phyloP scores from a whole-genome alignment of 2,797 vertebrate species.

The Protosalanx chinensis region DNA sequence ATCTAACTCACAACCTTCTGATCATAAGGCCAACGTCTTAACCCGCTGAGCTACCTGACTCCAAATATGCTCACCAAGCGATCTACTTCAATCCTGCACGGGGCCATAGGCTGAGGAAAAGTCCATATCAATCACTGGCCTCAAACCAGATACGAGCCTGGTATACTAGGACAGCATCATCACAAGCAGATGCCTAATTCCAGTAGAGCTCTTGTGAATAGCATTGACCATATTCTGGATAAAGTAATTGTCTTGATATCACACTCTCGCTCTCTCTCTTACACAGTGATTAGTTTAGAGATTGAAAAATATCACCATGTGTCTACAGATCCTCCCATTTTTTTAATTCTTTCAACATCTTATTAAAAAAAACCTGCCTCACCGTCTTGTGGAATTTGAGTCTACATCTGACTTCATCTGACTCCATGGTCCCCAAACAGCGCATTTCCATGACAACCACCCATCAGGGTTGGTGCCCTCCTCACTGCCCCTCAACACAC shows the following conservation, averaged over 20 bases:
- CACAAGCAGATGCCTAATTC: neutral
- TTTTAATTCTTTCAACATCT: neutral
- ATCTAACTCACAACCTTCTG: too few species aligned
- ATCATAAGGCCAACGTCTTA: too few species aligned
- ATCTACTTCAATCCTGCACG: constrained; percentile 20
- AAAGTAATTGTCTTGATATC: too few species aligned
- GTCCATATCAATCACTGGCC: constrained; percentile 15
- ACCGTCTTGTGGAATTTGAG: constrained; percentile 2
- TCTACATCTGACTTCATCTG: constrained; percentile 3
- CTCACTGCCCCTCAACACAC: neutral
- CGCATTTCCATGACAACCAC: constrained; percentile 47
- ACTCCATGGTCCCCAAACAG: constrained; percentile 8
- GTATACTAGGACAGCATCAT: neutral
- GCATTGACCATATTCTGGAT: too few species aligned
- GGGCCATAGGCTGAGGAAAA: constrained; percentile 9
- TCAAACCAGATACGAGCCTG: neutral
- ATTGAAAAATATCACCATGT: too few species aligned
- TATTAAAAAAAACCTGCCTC: neutral
- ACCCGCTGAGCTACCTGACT: too few species aligned
- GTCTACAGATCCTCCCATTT: too few species aligned
- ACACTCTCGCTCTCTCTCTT: too few species aligned
- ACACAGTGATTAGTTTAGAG: too few species aligned
- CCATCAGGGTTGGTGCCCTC: constrained; percentile 36
- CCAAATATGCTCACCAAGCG: constrained; percentile 35
- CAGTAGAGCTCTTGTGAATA: too few species aligned